Evolutionary conservation across 35 echinoderm and acorn worm species (phyloP).

Genomic region (Patiria miniata): DNA sequence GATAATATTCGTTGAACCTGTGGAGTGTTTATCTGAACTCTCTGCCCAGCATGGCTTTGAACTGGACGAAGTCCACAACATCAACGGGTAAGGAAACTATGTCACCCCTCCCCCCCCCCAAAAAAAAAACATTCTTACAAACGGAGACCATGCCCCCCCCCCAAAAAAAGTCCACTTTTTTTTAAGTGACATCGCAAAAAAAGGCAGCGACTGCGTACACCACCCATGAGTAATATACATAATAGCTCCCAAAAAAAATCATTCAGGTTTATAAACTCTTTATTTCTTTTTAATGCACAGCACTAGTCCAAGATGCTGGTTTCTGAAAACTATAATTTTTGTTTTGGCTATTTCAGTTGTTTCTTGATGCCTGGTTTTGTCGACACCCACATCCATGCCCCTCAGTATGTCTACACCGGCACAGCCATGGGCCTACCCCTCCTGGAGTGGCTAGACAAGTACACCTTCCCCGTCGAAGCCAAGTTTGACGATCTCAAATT

Average conservation of each 20-base stretch:
- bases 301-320: too few relatives aligned
- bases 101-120: not conserved
- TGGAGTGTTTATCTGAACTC: not conserved
- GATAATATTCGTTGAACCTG: conserved; percentile 1
- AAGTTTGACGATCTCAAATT: conserved; percentile 63
- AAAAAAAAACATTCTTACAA: not conserved
- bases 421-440: conserved; percentile 53
- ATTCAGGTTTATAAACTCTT: not conserved
- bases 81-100: not conserved
- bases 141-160: not conserved
- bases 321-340: too few relatives aligned
- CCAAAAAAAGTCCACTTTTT: not conserved
- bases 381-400: conserved; percentile 85
- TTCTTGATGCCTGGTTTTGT: conserved; percentile 84
- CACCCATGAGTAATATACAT: not conserved
- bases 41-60: not conserved
- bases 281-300: too few relatives aligned
- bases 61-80: not conserved
- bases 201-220: not conserved
- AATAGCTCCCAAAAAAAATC: not conserved
- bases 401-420: conserved; percentile 68
- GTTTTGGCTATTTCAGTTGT: conserved; percentile 36
- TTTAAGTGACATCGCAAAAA: not conserved
- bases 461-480: conserved; percentile 71
- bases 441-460: conserved; percentile 64